Evolutionary conservation across 2,888 invertebrate species (phyloP), one percentile per base, ranked within the genome.

Genomic region (Diachrysia chrysitis): DNA sequence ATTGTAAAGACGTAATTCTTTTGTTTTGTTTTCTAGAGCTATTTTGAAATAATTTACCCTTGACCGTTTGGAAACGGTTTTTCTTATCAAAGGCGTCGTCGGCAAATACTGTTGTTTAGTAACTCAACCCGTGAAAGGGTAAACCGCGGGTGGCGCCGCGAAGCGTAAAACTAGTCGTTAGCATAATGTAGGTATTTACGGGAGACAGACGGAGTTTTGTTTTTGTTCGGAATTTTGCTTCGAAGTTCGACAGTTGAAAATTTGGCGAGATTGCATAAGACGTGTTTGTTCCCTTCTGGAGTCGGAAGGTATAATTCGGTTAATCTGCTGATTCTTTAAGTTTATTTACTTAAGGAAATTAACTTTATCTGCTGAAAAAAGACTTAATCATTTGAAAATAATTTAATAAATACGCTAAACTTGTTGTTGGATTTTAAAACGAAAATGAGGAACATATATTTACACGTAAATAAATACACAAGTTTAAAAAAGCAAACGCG

Each of bases 161-260:
- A 73, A 78, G 69, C 60, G 82, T 79, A 81, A 81, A 81, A 78
- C 73, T 83, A 81, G 73, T 70, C 67, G 60, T 81, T 72, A 72
- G 46, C 54, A 66, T 67, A 67, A 68, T 63, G 58, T 76, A 66
- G 53, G 42, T 69, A 63, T 66, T 66, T 59, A 70, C 65, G 16
- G 35, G 63, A 25, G 48, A 56, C 60, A 48, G 54, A 60, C 46
- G 23, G 58, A 71, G 42, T 74, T 78, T 69, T 73, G 65, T 73
- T 69, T 78, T 66, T 69, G 64, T 76, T 76, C 23, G 14, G 53
- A 66, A 80, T 58, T 69, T 60, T 48, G 67, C 48, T 60, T 63
- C 37, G 35, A 61, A 62, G 46, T 60, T 65, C 12, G 59, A n/a
- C 57, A 54, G 53, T 76, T 54, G 42, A 16, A 54, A 54, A 25